Percentiles rank a stretch among this genome's conserved stretches.
Evolutionary conservation across 2,888 invertebrate genomes (phyloP).

Genomic region (Furcula furcula): DNA sequence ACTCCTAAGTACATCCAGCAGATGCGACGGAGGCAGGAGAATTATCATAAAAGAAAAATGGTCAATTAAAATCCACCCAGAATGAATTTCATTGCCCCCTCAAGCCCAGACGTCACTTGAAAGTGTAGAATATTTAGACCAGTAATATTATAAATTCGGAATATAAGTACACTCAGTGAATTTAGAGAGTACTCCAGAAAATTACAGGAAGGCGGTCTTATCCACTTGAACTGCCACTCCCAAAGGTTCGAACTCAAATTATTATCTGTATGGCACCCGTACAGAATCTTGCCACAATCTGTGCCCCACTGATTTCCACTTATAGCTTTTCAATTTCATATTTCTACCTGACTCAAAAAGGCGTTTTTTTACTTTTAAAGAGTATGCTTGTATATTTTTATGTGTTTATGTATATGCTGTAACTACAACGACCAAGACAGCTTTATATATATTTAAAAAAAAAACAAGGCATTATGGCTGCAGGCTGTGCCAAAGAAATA

Average conservation of each 20-base stretch:
- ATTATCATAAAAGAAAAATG: slow-evolving; percentile 24
- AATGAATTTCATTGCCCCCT: slow-evolving; percentile 50
- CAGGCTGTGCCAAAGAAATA: too few relatives aligned
- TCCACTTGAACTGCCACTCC: slow-evolving; percentile 66
- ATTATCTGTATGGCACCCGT: slow-evolving; percentile 59
- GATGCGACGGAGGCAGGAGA: not conserved
- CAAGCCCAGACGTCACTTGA: slow-evolving; percentile 42
- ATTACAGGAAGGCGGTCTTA: slow-evolving; percentile 73
- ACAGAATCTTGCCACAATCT: slow-evolving; percentile 42
- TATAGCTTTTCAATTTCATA: slow-evolving; percentile 10
- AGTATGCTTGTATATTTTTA: too few relatives aligned
- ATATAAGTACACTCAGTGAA: slow-evolving; percentile 71
- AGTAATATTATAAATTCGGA: slow-evolving; percentile 77
- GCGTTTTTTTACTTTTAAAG: too few relatives aligned
- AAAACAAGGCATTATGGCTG: too few relatives aligned
- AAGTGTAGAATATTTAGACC: slow-evolving; percentile 62
- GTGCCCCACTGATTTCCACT: slow-evolving; percentile 34
- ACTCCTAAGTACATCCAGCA: too few relatives aligned
- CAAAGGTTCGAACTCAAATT: slow-evolving; percentile 68
- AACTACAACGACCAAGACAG: too few relatives aligned
- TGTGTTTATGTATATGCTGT: too few relatives aligned
- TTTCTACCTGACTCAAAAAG: too few relatives aligned
- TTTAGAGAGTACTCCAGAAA: slow-evolving; percentile 72
- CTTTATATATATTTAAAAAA: too few relatives aligned
- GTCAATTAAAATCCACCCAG: slow-evolving; percentile 35